Base-by-base conservation (phyloP, 2,888 invertebrate genomes). In the Tenodera sinensis region DNA sequence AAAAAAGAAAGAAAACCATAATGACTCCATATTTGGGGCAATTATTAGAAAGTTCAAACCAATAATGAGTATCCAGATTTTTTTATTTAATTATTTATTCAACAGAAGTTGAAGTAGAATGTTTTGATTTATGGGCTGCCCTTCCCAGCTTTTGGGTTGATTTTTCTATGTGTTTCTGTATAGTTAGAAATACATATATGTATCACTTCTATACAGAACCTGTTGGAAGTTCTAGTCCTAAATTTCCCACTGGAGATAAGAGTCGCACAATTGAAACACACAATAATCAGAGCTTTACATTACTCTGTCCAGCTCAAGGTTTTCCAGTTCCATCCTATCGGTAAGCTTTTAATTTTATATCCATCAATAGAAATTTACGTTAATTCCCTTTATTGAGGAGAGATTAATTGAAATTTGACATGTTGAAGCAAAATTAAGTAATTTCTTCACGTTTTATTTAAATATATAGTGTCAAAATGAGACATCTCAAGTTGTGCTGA, bases 281-380 rank as follows among this genome's bases (percentile, higher is more conserved):
- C 90, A 91, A 91, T 91, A 54, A 92, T 92, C 87, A 94, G 94
- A 90, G 92, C 95, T 91, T 95, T 96, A 89, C 94, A 97, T 91
- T 94, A 95, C 95, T 96, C 91, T 97, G 97, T 92, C 96, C 96
- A 86, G 96, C 96, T 89, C 97, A 97, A 94, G 96, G 96, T 42
- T 96, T 94, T 93, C 96, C 95, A 34, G 94, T 95, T 88, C 96
- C 95, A 42, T 92, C 93, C 88, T 94, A 94, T 93, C 94, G 95
- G 95, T 95, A 94, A 93, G 92, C 54, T 71, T 20, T 15, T 71
- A 6, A 20, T 20, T 71, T 71, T 2, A 14, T 15, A 54, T 54
- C 54, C 25, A 71, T 20, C 15, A 25, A 0, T 71, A 71, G 54
- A 71, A 42, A 42, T 42, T 42, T 12, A 42, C 1, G 0, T 42